Evolutionary conservation across 30 jellyfish, hydroid and myxozoan species (phyloP), one percentile per base, ranked within the genome.

Genomic region (Chrysaora quinquecirrha): DNA sequence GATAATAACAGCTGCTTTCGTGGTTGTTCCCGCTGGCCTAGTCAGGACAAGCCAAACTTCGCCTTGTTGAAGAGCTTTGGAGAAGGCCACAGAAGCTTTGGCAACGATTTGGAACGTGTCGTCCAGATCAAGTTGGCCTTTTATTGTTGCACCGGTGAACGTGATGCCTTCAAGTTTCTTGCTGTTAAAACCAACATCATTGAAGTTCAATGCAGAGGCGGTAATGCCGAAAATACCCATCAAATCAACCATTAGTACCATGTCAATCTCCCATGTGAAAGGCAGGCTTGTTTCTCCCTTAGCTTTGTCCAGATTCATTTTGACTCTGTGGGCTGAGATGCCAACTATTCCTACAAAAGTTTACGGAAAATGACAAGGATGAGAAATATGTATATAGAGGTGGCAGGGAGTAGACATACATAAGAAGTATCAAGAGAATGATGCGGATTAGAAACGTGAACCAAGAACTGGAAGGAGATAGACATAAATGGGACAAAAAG

Each of bases 171-270:
- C 81, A 6, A 54, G 77, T 7, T 32, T 29, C 4, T 34, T 16
- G 27, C 84, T 64, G 34, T 46, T 50, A 27, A 61, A 30, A 19
- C 83, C 83, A 19, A 78, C 49, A 12, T 23, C 82, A 30, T 24
- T 27, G 48, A 54, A 46, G 72, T 64, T 61, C 25, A 78, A 49
- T 64, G 34, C 64, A 4, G 61, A 20, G 28, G 67, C 25, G 14
- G 72, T 48, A 21, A 78, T 49, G 35, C 89, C 89, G 28, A 78
- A 78, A 4, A 61, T 34, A 0, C 89, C 89, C 64, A 48, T 35
- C 67, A 78, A n/a, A 35, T 78, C 89, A 4, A 46, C 61, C 81
- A 78, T 62, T 10, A 35, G 71, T 2, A 78, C 30, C 52, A 62
- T 60, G 19, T 62, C 80, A 3, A 64, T 61, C 30, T 78, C 30